These are phyloP conservation scores for Podarcis siculus DNA, from an alignment of 2,797 vertebrate species.

Conservation along the genomic window DNA sequence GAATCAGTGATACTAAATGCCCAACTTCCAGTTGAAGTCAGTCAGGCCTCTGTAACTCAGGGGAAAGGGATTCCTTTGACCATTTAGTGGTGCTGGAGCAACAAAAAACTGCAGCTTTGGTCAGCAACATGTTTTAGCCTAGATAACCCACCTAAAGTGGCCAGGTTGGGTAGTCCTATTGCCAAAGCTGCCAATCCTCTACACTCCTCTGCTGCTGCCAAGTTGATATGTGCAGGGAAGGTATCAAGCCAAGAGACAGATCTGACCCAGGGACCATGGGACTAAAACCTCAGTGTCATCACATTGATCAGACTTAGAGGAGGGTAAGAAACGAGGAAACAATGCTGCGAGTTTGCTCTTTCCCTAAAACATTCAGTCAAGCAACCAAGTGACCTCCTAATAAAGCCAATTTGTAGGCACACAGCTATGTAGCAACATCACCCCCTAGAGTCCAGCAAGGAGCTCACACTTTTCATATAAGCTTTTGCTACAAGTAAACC, in stretches of 20 bases:
- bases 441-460: slow-evolving; percentile 61
- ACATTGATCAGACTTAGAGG: neutral
- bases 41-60: too few species aligned
- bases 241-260: too few species aligned
- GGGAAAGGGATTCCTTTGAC: too few species aligned
- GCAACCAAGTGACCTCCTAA: neutral
- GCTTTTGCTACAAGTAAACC: neutral
- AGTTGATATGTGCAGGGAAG: neutral
- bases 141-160: neutral
- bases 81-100: neutral
- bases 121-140: neutral
- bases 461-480: slow-evolving; percentile 20
- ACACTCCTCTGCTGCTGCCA: neutral
- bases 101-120: neutral
- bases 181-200: neutral
- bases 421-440: slow-evolving; percentile 63
- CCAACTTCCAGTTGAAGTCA: too few species aligned
- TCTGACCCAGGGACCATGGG: too few species aligned
- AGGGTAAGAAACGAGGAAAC: neutral
- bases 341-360: neutral
- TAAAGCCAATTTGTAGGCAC: slow-evolving; percentile 43
- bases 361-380: neutral
- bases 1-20: too few species aligned
- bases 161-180: too few species aligned
- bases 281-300: neutral